Base-by-base conservation (phyloP, 2,888 invertebrate species). In the Nomada ferruginata region DNA sequence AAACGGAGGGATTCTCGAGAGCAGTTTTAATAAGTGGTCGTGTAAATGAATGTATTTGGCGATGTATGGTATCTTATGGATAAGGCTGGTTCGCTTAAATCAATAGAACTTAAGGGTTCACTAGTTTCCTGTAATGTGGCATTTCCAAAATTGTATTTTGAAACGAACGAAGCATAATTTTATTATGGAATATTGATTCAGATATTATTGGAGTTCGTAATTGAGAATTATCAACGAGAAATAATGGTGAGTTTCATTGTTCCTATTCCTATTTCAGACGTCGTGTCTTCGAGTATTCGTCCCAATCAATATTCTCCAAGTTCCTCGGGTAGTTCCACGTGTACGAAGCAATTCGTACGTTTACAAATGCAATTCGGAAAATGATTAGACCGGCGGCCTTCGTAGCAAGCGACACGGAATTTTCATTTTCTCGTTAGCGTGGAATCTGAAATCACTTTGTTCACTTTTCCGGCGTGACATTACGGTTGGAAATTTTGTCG, bases 341-440 rank as follows among this genome's bases (percentile, higher is more conserved):
- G 63, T 13, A 42, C 42, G 18, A 13, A 18, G 15, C 44, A 11
- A 9, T 44, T 7, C 20, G 55, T 13, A 10, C 18, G 15, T 73
- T 55, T 44, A 55, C 15, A 5, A 64, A 47, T 29, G 64, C 44
- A 55, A 64, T 73, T 73, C 52, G 72, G 44, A 29, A 73, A 64
- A 55, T 64, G 64, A 73, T 55, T 64, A 73, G 64, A 55, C 44
- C 42, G 23, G 44, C 44, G 42, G 44, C 52, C 23, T 72, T 52
- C 23, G 53, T 1, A 9, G 29, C 36, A 20, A 4, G 55, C 44
- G 55, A 64, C 64, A 64, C 55, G 26, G 64, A 64, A 73, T 64
- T 64, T 72, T 55, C n/a, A 63, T 72, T 72, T 64, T 36, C 55
- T 64, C 64, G 61, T 64, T 73, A 64, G 53, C 72, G n/a, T 53